Percentiles rank a stretch among this genome's conserved stretches.
Evolutionary conservation across 2,888 invertebrate genomes (phyloP).

Genomic region (Drosophila tripunctata): DNA sequence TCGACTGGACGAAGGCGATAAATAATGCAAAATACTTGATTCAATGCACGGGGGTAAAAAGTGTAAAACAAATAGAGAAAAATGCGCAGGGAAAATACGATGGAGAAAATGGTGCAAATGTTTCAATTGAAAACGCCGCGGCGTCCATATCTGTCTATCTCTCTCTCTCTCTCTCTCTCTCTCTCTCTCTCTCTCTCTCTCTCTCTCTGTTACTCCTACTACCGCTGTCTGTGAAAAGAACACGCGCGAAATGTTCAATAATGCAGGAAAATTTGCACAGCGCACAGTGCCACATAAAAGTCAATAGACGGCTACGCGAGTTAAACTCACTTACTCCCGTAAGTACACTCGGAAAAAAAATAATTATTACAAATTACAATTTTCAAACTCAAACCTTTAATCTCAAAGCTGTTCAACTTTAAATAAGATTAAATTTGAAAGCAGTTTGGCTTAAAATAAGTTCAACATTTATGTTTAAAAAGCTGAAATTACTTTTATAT

Average conservation of each 20-base stretch:
- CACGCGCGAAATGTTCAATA: slow-evolving; percentile 49
- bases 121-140: slow-evolving; percentile 12
- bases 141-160: slow-evolving; percentile 1
- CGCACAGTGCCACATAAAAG: slow-evolving; percentile 45
- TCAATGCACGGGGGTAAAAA: background rate
- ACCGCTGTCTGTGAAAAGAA: slow-evolving; percentile 17
- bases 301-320: slow-evolving; percentile 28
- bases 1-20: slow-evolving; percentile 5
- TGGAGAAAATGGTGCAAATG: slow-evolving; percentile 22
- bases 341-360: slow-evolving; percentile 2
- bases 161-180: background rate
- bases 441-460: too few species aligned
- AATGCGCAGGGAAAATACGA: slow-evolving; percentile 3
- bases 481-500: too few species aligned
- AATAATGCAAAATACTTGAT: slow-evolving; percentile 18
- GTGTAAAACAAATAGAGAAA: slow-evolving; percentile 5
- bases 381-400: too few species aligned
- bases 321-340: slow-evolving; percentile 1
- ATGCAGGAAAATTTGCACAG: slow-evolving; percentile 46
- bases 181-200: background rate
- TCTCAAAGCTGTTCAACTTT: too few species aligned
- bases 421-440: too few species aligned
- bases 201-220: background rate
- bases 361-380: too few species aligned
- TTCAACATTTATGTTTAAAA: too few species aligned